Base-by-base conservation (phyloP, 2,113 vertebrate genomes). In the Antechinus stuartii region DNA sequence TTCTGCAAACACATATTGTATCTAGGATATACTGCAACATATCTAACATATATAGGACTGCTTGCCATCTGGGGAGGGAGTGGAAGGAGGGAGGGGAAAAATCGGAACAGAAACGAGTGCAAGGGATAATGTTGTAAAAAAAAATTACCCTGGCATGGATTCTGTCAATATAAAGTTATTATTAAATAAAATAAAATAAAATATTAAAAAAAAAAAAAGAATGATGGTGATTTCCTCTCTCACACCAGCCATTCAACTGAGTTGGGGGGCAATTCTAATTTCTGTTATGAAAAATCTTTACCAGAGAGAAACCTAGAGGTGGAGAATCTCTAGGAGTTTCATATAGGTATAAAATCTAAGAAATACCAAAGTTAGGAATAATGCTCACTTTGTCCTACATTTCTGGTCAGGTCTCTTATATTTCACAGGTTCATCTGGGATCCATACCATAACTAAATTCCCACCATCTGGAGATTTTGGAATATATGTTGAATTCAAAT, bases 371-470 rank as follows among this genome's bases (percentile, higher is more conserved):
- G 92, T 90, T 47, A 89, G 49, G 94, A 9, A 22, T 0, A 42
- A n/a, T 52, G 94, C 96, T 96, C 46, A 97, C 98, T 24, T 53
- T 90, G 54, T 93, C 12, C 42, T 0, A 1, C 1, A 19, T 35
- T 93, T 95, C 95, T 94, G n/a, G 4, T 90, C 35, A 7, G 53
- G 56, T 25, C n/a, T 93, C 53, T 91, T 46, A 4, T 22, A n/a
- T 7, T 56, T 92, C 35, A 16, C 12, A 25, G n/a, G 3, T 56
- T 53, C 89, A 91, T 96, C 53, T 91, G 97, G 98, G 52, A 98
- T 68, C 98, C 98, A 97, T 47, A 96, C 27, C 56, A 98, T 96
- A 56, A 96, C n/a, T 93, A 96, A 92, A 94, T 97, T 97, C 91
- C 96, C 90, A 68, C 56, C 54, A 93, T 46, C 91, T 55, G 96